phyloP scores from a whole-genome alignment of 2,113 vertebrate genomes.

The Cercopithecus mona region DNA sequence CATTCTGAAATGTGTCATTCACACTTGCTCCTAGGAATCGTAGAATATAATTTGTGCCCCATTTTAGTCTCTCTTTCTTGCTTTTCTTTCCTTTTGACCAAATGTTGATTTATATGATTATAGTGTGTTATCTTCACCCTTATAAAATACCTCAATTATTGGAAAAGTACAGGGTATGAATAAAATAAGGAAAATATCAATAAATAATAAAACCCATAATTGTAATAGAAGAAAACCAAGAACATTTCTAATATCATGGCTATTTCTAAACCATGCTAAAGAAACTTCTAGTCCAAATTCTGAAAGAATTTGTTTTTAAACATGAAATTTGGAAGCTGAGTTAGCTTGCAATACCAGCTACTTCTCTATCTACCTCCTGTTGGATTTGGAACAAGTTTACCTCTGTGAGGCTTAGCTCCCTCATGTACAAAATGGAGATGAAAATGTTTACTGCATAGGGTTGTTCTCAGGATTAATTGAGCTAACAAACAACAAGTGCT shows the following conservation, averaged over 20 bases:
- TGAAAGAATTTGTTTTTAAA: not conserved
- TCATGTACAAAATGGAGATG: not conserved
- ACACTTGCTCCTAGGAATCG: not conserved
- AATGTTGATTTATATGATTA: not conserved
- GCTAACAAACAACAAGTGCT: not conserved
- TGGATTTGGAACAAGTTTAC: not conserved
- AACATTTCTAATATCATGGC: not conserved
- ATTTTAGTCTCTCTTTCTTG: not conserved
- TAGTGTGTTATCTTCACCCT: not conserved
- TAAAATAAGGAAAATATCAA: not conserved
- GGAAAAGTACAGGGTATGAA: not conserved
- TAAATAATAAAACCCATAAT: not conserved
- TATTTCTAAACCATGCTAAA: not conserved
- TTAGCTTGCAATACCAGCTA: not conserved
- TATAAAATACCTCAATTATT: not conserved
- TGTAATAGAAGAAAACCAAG: not conserved
- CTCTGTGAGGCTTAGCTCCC: not conserved
- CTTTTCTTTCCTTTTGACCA: not conserved
- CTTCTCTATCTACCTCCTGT: not conserved
- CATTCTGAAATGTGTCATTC: not conserved
- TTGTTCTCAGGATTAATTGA: not conserved
- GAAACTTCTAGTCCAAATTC: not conserved
- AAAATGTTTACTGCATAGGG: not conserved
- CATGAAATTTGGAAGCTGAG: not conserved
- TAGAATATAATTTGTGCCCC: not conserved